A percentile compares a stretch with the other conserved stretches of the same genome.
phyloP scores from a whole-genome alignment of 2,888 invertebrate genomes.

The Sericinus montela region DNA sequence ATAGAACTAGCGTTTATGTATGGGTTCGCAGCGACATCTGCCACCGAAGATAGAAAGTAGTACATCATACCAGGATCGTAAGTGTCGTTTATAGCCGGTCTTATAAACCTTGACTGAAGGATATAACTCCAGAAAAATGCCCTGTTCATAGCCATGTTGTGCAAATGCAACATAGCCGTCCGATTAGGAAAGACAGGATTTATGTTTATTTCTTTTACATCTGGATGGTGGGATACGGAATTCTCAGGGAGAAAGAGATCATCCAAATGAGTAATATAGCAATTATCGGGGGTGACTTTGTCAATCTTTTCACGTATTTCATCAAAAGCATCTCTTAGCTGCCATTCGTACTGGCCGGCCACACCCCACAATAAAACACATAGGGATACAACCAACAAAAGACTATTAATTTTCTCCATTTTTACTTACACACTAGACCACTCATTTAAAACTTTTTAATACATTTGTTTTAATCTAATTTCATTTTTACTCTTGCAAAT shows the following conservation, averaged over 20 bases:
- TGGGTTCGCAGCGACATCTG: constrained; percentile 95
- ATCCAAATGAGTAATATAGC: constrained; percentile 90
- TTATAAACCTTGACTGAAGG: constrained; percentile 92
- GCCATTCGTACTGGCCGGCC: constrained; percentile 95
- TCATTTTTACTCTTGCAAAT: neutral
- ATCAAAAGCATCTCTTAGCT: constrained; percentile 93
- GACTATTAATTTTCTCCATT: constrained; percentile 57
- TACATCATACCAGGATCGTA: constrained; percentile 99
- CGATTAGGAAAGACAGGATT: constrained; percentile 97
- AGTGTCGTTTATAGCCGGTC: constrained; percentile 93
- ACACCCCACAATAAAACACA: constrained; percentile 80
- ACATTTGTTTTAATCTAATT: constrained; percentile 9
- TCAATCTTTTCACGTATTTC: constrained; percentile 91
- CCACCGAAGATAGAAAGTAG: constrained; percentile 95
- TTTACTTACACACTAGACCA: constrained; percentile 28
- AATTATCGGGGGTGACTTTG: constrained; percentile 91
- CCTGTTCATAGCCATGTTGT: constrained; percentile 97
- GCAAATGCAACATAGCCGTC: constrained; percentile 94
- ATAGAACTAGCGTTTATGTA: constrained; percentile 95
- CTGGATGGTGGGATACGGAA: constrained; percentile 93
- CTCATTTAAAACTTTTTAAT: constrained; percentile 6
- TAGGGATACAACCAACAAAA: constrained; percentile 54
- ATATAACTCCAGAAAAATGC: constrained; percentile 98
- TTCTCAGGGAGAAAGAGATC: constrained; percentile 92
- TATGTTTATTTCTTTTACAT: constrained; percentile 95